Evolutionary conservation across 1,140 invertebrate genomes (phyloP), one percentile per base, ranked within the genome.

Genomic region (Nephila pilipes): DNA sequence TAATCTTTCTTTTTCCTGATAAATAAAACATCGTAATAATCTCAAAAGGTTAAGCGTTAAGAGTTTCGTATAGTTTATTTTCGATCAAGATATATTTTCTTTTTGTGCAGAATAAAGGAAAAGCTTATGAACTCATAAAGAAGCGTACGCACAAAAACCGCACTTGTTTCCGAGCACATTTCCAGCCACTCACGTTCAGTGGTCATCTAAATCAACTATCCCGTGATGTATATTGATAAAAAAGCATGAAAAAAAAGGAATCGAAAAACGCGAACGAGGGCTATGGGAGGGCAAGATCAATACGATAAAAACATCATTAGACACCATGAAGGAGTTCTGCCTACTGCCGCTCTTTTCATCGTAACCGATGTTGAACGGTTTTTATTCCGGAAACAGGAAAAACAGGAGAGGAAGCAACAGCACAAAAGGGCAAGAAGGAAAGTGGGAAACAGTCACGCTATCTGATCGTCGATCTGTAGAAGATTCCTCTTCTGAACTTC

Each of bases 281-380:
- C 58, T 20, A 69, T 22, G 60, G 58, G 60, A 81, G 85, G 58
- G 32, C 58, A 29, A 58, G 58, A 87, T 38, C 85, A 65, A 65
- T 87, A 60, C 58, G 85, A 69, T 87, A 87, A 87, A 87, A 87
- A 87, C 58, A 65, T 87, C 85, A 60, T 87, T 87, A 87, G 85
- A 60, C 32, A 65, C 32, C 85, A 69, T 36, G 85, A 87, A 60
- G 60, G 58, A 87, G 60, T 63, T 57, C 58, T 57, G 54, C 54
- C 63, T 55, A 32, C 83, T n/a, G 25, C 55, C 46, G 38, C 55
- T 83, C 55, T 85, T 57, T 85, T 85, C 83, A 85, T 85, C 83
- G 54, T 85, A 85, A 85, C 83, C 83, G 83, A 85, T 85, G 83
- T 85, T 85, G 85, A 65, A 63, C 85, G 38, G 85, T 29, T 87